These are phyloP conservation scores for Trachymyrmex cornetzi DNA, from an alignment of 1,140 invertebrate species.

Conservation along the genomic window DNA sequence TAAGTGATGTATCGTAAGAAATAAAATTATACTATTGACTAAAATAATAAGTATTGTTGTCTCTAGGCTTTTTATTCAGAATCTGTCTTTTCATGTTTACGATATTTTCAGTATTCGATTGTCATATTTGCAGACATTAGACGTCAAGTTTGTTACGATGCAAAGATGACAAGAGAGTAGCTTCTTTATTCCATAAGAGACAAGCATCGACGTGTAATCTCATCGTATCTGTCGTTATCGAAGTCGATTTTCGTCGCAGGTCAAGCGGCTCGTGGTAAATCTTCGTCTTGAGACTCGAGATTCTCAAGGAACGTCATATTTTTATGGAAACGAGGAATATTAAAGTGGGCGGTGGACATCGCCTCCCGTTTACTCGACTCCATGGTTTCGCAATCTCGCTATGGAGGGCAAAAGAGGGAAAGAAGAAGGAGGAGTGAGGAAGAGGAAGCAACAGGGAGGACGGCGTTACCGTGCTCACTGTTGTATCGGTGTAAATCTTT, in stretches of 20 bases:
- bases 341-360: conserved; percentile 52
- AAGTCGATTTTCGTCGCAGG: conserved; percentile 36
- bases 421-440: neutral
- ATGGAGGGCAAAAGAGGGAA: neutral
- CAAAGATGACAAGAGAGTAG: neutral
- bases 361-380: conserved; percentile 24
- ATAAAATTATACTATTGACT: neutral
- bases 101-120: neutral
- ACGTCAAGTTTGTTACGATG: neutral
- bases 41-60: neutral
- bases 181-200: neutral
- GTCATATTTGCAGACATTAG: neutral
- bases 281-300: conserved; percentile 1
- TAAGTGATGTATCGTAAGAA: neutral
- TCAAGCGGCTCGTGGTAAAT: conserved; percentile 19
- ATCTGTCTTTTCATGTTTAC: neutral
- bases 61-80: neutral
- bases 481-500: conserved; percentile 83
- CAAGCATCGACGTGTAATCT: conserved; percentile 21
- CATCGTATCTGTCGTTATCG: conserved; percentile 21
- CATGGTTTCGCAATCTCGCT: conserved; percentile 56
- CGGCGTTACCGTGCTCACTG: conserved; percentile 30
- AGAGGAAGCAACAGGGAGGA: neutral
- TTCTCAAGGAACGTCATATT: conserved; percentile 40
- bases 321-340: conserved; percentile 71